Evolutionary conservation across 2,888 invertebrate genomes (phyloP).

Genomic region (Tortricodes alternella): DNA sequence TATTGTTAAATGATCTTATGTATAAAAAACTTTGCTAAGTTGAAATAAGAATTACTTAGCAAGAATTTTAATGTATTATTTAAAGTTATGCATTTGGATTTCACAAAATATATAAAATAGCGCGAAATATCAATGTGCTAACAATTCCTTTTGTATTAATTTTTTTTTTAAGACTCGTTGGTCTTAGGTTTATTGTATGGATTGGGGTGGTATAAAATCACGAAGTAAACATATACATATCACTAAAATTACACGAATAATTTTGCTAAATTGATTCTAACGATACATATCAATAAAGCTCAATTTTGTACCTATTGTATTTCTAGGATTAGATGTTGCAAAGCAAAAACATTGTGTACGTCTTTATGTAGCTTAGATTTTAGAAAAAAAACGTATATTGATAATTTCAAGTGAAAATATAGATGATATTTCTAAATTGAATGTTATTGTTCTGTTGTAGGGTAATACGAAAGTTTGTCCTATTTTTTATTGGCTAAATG

Average conservation of each 20-base stretch:
- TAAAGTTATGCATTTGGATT: no score
- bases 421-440: constrained; percentile 49
- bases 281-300: constrained; percentile 80
- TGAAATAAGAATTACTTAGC: no score
- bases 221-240: constrained; percentile 28
- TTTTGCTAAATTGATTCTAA: constrained; percentile 58
- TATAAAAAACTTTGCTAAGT: no score
- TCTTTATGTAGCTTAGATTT: constrained; percentile 70
- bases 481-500: constrained; percentile 38
- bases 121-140: background rate
- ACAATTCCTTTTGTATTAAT: background rate
- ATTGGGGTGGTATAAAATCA: constrained; percentile 29
- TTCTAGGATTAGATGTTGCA: constrained; percentile 76
- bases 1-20: no score
- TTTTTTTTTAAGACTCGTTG: background rate
- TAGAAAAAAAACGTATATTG: constrained; percentile 48
- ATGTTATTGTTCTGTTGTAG: constrained; percentile 50
- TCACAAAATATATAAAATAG: no score
- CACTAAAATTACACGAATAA: constrained; percentile 27
- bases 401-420: constrained; percentile 53
- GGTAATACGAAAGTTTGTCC: constrained; percentile 36
- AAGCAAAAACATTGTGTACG: constrained; percentile 66
- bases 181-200: background rate
- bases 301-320: constrained; percentile 80
- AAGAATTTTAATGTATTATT: no score